Evolutionary conservation across 2,797 vertebrate genomes (phyloP).

Genomic region (Tadarida brasiliensis): DNA sequence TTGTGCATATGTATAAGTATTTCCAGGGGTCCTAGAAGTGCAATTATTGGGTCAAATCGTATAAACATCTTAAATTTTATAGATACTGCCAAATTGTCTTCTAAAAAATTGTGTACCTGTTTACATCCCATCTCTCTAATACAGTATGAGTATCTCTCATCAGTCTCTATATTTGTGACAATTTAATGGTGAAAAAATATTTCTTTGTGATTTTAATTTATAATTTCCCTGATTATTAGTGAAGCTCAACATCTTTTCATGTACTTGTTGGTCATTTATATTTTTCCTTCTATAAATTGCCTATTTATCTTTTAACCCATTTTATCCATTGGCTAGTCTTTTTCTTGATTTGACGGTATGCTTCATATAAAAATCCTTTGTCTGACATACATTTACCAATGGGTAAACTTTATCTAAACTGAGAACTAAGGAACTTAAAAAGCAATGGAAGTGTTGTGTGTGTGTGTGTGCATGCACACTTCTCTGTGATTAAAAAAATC

Average conservation of each 20-base stretch:
- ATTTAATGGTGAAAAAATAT: neutral
- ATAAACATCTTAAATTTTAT: neutral
- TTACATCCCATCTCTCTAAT: neutral
- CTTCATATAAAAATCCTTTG: neutral
- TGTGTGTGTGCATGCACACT: neutral
- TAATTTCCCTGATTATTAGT: neutral
- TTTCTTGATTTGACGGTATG: neutral
- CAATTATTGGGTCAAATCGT: neutral
- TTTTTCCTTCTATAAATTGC: neutral
- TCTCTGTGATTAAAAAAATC: neutral
- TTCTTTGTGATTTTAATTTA: too few relatives aligned
- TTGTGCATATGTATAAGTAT: neutral
- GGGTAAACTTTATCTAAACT: neutral
- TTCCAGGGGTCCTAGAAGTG: neutral
- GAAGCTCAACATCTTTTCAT: neutral
- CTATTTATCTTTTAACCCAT: slow-evolving; percentile 1
- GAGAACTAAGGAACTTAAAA: slow-evolving; percentile 1
- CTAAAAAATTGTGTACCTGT: neutral
- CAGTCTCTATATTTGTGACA: neutral
- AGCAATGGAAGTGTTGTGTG: neutral
- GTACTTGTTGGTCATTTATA: neutral
- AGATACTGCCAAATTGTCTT: neutral
- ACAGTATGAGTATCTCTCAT: neutral
- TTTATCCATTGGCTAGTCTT: slow-evolving; percentile 12
- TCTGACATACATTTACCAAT: neutral